Conservation (phyloP, 2,113 vertebrate species). For the Grantiella picta region DNA sequence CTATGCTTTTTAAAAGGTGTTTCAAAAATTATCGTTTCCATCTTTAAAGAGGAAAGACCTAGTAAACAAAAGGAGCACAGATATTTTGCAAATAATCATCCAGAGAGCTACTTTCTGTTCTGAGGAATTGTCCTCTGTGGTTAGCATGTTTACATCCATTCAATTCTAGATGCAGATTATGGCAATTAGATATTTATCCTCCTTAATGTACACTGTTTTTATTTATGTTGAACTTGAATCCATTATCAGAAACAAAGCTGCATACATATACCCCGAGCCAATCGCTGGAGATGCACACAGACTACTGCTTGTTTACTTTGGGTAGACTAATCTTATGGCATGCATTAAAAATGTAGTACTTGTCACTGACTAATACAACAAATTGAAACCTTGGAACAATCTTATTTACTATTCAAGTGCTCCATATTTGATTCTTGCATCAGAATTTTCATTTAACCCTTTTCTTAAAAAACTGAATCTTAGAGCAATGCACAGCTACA, state of each 20-base stretch:
- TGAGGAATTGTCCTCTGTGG: background rate
- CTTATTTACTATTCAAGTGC: slow-evolving; percentile 10
- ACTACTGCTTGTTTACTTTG: slow-evolving; percentile 69
- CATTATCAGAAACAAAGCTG: slow-evolving; percentile 76
- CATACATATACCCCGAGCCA: slow-evolving; percentile 44
- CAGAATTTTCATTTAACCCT: slow-evolving; percentile 34
- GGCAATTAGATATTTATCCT: slow-evolving; percentile 71
- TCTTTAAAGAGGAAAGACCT: background rate
- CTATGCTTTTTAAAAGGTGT: background rate
- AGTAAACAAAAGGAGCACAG: background rate
- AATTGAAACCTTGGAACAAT: slow-evolving; percentile 48
- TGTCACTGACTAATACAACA: slow-evolving; percentile 67
- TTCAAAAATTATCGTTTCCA: background rate
- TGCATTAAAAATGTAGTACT: slow-evolving; percentile 68
- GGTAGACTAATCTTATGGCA: slow-evolving; percentile 64
- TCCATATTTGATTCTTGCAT: slow-evolving; percentile 8
- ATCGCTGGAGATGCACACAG: slow-evolving; percentile 58
- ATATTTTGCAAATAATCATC: background rate
- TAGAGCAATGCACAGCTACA: background rate
- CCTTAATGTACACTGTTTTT: slow-evolving; percentile 68
- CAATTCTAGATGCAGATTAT: slow-evolving; percentile 40
- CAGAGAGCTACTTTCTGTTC: background rate
- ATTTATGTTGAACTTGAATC: slow-evolving; percentile 71
- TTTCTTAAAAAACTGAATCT: background rate
- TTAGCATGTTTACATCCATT: slow-evolving; percentile 39